Conservation (phyloP, 1,140 invertebrate species). For the Drosophila sproati region DNA sequence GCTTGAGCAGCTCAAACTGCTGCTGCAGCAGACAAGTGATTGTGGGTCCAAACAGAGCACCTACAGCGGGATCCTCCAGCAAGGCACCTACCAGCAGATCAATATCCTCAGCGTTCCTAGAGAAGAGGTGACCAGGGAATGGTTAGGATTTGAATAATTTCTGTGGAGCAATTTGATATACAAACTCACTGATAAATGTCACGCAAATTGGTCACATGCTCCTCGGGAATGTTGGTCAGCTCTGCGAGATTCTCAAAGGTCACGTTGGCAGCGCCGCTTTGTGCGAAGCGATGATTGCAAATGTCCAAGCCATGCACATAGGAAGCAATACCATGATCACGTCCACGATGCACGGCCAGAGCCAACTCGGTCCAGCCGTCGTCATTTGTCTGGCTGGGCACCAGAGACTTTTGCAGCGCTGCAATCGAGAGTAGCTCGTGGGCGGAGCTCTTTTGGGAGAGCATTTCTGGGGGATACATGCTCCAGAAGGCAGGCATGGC, state of each 20-base stretch:
- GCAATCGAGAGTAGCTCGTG: slow-evolving; percentile 85
- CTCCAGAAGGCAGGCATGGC: slow-evolving; percentile 91
- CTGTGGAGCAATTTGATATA: background rate
- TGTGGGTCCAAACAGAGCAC: slow-evolving; percentile 93
- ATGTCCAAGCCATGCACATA: slow-evolving; percentile 88
- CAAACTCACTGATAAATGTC: slow-evolving; percentile 79
- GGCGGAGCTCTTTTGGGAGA: slow-evolving; percentile 77
- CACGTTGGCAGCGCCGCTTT: slow-evolving; percentile 76
- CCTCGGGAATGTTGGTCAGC: slow-evolving; percentile 72
- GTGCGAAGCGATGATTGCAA: slow-evolving; percentile 87
- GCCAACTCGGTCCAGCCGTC: slow-evolving; percentile 86
- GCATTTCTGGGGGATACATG: slow-evolving; percentile 87
- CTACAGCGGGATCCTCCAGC: slow-evolving; percentile 91
- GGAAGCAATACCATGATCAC: slow-evolving; percentile 96
- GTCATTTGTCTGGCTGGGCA: slow-evolving; percentile 65
- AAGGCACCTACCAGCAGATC: slow-evolving; percentile 94
- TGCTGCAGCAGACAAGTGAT: slow-evolving; percentile 92
- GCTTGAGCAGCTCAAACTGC: slow-evolving; percentile 92
- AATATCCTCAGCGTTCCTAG: slow-evolving; percentile 90
- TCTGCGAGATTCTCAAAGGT: slow-evolving; percentile 66
- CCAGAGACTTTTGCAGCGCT: slow-evolving; percentile 84
- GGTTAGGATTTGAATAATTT: background rate
- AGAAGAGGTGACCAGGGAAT: slow-evolving; percentile 1
- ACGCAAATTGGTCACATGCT: slow-evolving; percentile 75
- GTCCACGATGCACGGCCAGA: slow-evolving; percentile 88